These are phyloP conservation scores for Melitaea athalia DNA, from an alignment of 2,888 invertebrate genomes.

Conservation along the genomic window DNA sequence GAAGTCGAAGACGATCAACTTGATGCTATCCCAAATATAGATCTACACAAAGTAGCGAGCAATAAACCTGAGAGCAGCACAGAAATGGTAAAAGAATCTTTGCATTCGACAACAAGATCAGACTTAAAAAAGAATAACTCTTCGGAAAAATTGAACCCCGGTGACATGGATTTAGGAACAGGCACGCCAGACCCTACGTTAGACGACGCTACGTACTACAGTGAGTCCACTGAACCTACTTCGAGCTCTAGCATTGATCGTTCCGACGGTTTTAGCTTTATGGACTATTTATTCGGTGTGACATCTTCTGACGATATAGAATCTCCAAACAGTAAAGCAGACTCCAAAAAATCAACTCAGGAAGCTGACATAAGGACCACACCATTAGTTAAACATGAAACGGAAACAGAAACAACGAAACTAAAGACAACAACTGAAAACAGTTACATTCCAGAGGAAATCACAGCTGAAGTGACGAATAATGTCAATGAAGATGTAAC, in stretches of 20 bases:
- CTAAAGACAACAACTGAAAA: conserved; percentile 65
- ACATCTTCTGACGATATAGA: conserved; percentile 56
- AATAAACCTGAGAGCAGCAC: conserved; percentile 36
- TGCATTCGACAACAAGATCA: conserved; percentile 38
- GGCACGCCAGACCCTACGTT: conserved; percentile 66
- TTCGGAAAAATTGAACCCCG: conserved; percentile 48
- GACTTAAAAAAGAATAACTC: conserved; percentile 40
- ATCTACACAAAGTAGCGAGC: conserved; percentile 59
- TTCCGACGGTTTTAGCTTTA: conserved; percentile 65
- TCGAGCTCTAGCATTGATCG: conserved; percentile 53
- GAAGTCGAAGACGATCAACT: conserved; percentile 51
- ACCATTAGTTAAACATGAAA: conserved; percentile 35
- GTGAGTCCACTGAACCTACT: conserved; percentile 59
- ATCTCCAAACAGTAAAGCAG: conserved; percentile 22
- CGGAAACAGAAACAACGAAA: conserved; percentile 50
- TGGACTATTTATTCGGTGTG: conserved; percentile 73
- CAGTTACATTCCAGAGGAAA: conserved; percentile 71
- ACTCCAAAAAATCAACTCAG: conserved; percentile 36
- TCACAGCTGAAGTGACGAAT: conserved; percentile 54
- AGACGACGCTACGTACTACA: conserved; percentile 57
- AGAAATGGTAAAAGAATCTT: conserved; percentile 34
- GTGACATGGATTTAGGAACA: conserved; percentile 72
- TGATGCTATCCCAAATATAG: conserved; percentile 52
- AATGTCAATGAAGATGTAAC: conserved; percentile 43
- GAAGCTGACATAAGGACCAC: conserved; percentile 43